phyloP scores from a whole-genome alignment of 1,140 invertebrate genomes.

The Drosophila hydei region DNA sequence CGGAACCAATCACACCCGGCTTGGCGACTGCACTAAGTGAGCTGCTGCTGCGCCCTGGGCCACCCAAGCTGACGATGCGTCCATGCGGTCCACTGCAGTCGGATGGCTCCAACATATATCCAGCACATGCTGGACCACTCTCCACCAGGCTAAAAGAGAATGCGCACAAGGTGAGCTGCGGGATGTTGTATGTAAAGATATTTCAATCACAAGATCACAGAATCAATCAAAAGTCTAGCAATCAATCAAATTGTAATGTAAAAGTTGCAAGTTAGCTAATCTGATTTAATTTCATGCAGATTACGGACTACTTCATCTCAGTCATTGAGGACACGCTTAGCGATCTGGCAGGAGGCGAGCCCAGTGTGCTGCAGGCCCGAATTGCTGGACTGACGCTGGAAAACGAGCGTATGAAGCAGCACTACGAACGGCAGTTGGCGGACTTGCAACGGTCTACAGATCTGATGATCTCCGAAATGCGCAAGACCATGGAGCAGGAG shows the following conservation, averaged over 20 bases:
- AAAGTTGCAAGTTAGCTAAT: neutral
- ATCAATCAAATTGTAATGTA: neutral
- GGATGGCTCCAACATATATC: conserved; percentile 78
- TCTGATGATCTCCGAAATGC: conserved; percentile 85
- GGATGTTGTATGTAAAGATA: too few relatives aligned
- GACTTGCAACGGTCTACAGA: conserved; percentile 84
- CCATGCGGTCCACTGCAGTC: conserved; percentile 82
- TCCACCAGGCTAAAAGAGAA: conserved; percentile 83
- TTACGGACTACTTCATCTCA: conserved; percentile 85
- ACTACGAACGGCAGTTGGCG: conserved; percentile 83
- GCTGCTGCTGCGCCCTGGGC: conserved; percentile 70
- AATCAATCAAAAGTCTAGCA: neutral
- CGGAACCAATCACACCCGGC: conserved; percentile 64
- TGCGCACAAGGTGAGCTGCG: conserved; percentile 84
- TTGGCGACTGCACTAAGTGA: conserved; percentile 79
- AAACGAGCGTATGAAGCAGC: conserved; percentile 88
- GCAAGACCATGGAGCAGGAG: conserved; percentile 88
- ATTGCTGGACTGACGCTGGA: conserved; percentile 86
- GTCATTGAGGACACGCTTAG: conserved; percentile 86
- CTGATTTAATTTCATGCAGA: conserved; percentile 25
- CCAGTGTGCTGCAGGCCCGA: conserved; percentile 85
- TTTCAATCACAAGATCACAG: neutral
- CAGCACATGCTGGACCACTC: conserved; percentile 83
- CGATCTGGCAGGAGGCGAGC: conserved; percentile 84
- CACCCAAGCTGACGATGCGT: conserved; percentile 83